phyloP scores from a whole-genome alignment of 2,113 vertebrate species.

The Shinisaurus crocodilurus region DNA sequence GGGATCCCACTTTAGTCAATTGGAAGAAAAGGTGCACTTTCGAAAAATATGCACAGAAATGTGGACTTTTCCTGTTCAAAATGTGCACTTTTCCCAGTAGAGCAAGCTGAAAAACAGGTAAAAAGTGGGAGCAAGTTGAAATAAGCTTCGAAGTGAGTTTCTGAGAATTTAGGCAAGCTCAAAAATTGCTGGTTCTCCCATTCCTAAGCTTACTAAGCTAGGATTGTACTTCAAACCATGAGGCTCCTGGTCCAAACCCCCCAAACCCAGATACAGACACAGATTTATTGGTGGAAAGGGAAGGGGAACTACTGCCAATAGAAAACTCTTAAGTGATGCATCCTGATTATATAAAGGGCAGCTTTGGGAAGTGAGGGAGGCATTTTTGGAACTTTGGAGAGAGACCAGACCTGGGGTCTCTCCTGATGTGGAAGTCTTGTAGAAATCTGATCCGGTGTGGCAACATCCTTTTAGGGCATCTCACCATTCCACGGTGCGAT shows the following conservation, averaged over 20 bases:
- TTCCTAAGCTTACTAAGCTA: not conserved
- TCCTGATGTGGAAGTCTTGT: not conserved
- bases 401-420: not conserved
- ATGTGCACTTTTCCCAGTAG: too few relatives aligned
- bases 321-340: not conserved
- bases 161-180: too few relatives aligned
- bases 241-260: too few relatives aligned
- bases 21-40: too few relatives aligned
- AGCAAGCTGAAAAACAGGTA: too few relatives aligned
- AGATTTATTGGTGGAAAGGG: not conserved
- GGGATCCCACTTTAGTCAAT: too few relatives aligned
- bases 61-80: too few relatives aligned
- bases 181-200: too few relatives aligned
- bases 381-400: not conserved
- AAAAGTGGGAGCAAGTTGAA: too few relatives aligned
- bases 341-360: not conserved
- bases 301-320: too few relatives aligned
- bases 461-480: not conserved
- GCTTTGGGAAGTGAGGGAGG: not conserved
- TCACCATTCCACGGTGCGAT: not conserved
- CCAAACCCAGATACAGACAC: not conserved
- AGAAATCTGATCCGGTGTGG: not conserved
- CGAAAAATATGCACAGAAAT: too few relatives aligned
- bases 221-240: not conserved
- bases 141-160: too few relatives aligned